Percentiles rank a stretch among this genome's conserved stretches.
phyloP scores from a whole-genome alignment of 2,113 vertebrate genomes.

The Alces alces region DNA sequence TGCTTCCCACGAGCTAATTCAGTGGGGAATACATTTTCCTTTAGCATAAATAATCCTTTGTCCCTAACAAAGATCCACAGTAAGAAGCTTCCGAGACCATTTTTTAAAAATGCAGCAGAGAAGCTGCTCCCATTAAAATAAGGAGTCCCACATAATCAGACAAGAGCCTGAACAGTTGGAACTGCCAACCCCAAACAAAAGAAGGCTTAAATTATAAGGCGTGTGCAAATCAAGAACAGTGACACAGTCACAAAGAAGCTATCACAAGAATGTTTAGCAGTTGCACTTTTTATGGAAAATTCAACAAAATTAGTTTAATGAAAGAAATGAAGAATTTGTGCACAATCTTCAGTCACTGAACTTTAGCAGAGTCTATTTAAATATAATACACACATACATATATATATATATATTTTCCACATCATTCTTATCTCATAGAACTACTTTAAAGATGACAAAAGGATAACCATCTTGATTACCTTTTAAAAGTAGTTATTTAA shows the following conservation, averaged over 20 bases:
- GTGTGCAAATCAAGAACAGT: slow-evolving; percentile 72
- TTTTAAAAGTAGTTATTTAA: slow-evolving; percentile 1
- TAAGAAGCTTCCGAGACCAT: slow-evolving; percentile 80
- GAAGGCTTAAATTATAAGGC: slow-evolving; percentile 75
- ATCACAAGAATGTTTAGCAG: slow-evolving; percentile 78
- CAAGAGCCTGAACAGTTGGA: slow-evolving; percentile 77
- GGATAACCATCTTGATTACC: not conserved
- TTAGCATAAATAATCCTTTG: slow-evolving; percentile 84
- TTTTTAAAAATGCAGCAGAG: slow-evolving; percentile 74
- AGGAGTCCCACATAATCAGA: slow-evolving; percentile 77
- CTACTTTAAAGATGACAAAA: not conserved
- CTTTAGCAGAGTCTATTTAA: not conserved
- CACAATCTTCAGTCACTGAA: slow-evolving; percentile 55
- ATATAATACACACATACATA: not conserved
- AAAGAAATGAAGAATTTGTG: slow-evolving; percentile 44
- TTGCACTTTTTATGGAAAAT: slow-evolving; percentile 73
- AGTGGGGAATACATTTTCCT: slow-evolving; percentile 78
- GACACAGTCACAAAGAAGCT: slow-evolving; percentile 78
- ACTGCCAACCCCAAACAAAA: slow-evolving; percentile 82
- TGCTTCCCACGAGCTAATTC: slow-evolving; percentile 80
- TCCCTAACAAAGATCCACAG: slow-evolving; percentile 72
- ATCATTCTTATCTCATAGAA: not conserved
- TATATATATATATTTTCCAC: slow-evolving; percentile 1
- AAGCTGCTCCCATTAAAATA: slow-evolving; percentile 79
- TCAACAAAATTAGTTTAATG: slow-evolving; percentile 53